Base-by-base conservation (phyloP, 2,888 invertebrate species). In the Endotricha flammealis region DNA sequence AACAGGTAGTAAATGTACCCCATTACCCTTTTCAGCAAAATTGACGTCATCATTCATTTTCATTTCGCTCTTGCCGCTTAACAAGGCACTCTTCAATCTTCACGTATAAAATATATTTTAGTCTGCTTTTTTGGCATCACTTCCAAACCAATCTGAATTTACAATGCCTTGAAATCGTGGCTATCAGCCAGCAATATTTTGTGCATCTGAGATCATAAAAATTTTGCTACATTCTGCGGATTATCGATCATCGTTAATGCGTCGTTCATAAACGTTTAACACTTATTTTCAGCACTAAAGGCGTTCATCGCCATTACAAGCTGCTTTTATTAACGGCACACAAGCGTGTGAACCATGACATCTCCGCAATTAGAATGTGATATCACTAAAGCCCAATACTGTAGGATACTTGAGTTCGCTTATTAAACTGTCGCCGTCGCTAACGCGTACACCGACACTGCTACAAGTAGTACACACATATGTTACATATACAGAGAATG, bases 101-200 rank as follows among this genome's bases (percentile, higher is more conserved):
- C 46, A 41, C 50, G 55, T 53, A 63, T 67, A 67, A 73, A 74
- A 72, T 69, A 72, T 57, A 33, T 16, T 33, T n/a, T n/a, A n/a
- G n/a, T n/a, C n/a, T n/a, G n/a, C n/a, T n/a, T n/a, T n/a, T 24
- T 80, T 81, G 80, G 79, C 79, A 78, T 69, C 65, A 67, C 56
- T 71, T 64, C 64, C 65, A 43, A 58, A 43, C 48, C 48, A 48
- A 46, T 49, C 53, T 51, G 47, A 62, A 60, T 68, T 59, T 65
- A 66, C 62, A 64, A 69, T 64, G 47, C 54, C 35, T 63, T 53
- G 39, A 48, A 59, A 65, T 69, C 59, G 63, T 77, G 72, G 72
- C 73, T 58, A 57, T 53, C 63, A 66, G 74, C 73, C 73, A 77
- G 68, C 64, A 61, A 66, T 68, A 64, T 66, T 64, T 60, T 67